phyloP scores from a whole-genome alignment of 2,797 vertebrate species.

The Thripadectes ignobilis region DNA sequence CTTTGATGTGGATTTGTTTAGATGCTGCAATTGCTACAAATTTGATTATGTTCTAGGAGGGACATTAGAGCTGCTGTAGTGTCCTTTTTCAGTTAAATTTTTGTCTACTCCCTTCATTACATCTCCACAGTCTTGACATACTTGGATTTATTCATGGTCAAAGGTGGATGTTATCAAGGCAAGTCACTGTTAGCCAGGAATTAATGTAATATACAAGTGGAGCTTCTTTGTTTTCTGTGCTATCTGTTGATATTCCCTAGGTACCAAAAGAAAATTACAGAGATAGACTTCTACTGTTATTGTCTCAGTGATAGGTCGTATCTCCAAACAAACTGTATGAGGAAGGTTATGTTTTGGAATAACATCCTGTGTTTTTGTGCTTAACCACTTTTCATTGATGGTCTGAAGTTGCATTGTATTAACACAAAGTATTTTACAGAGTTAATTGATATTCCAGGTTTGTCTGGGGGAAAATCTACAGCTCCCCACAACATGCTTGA shows the following conservation, averaged over 20 bases:
- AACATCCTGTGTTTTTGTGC: conserved; percentile 93
- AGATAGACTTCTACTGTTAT: conserved; percentile 68
- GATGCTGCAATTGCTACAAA: neutral
- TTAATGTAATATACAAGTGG: conserved; percentile 50
- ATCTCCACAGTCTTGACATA: neutral
- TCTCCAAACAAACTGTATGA: conserved; percentile 86
- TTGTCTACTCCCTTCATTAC: neutral
- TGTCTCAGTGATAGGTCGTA: conserved; percentile 86
- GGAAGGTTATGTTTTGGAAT: conserved; percentile 95
- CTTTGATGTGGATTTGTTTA: neutral
- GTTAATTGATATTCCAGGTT: conserved; percentile 99
- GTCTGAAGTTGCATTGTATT: conserved; percentile 81
- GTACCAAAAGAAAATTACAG: conserved; percentile 66
- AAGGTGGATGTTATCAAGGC: neutral
- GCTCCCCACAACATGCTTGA: conserved; percentile 89
- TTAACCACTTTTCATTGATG: conserved; percentile 87
- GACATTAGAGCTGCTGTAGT: neutral
- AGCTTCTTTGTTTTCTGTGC: conserved; percentile 53
- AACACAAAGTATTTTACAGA: conserved; percentile 79
- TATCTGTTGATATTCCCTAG: conserved; percentile 63
- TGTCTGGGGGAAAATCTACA: conserved; percentile 91
- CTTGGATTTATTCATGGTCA: conserved; percentile 14
- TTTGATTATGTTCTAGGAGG: neutral
- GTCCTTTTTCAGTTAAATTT: neutral
- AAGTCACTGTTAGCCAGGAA: conserved; percentile 3